Evolutionary conservation across 1,140 invertebrate species (phyloP).

Genomic region (Trachelipus rathkii): DNA sequence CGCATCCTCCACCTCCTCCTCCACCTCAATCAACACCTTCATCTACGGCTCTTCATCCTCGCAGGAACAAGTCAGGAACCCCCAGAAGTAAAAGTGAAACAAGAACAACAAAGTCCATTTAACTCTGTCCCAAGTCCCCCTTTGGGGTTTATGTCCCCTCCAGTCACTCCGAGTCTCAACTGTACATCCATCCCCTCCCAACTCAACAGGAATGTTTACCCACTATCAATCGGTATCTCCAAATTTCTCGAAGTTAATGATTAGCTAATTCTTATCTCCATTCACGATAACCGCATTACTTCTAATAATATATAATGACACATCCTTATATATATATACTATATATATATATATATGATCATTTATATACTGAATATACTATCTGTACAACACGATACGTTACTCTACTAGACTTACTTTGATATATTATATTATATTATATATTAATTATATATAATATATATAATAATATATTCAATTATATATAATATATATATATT

Average conservation of each 20-base stretch:
- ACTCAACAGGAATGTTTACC: constrained; percentile 32
- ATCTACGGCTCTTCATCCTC: neutral
- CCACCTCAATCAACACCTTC: neutral
- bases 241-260: constrained; percentile 38
- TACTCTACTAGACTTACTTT: no score
- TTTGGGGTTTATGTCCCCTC: constrained; percentile 22
- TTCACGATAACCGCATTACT: no score
- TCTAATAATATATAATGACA: neutral
- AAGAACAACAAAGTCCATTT: constrained; percentile 32
- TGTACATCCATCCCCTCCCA: constrained; percentile 27
- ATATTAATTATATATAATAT: no score
- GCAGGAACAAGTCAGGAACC: neutral
- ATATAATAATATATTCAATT: no score
- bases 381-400: no score
- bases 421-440: no score
- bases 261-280: constrained; percentile 23
- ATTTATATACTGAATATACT: no score
- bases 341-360: neutral
- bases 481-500: no score
- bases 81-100: constrained; percentile 35
- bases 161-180: constrained; percentile 34
- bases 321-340: neutral
- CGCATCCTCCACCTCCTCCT: neutral
- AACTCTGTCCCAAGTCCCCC: constrained; percentile 27
- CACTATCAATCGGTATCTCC: constrained; percentile 27